Evolutionary conservation across 2,113 vertebrate species (phyloP).

Genomic region (Thunnus thynnus): DNA sequence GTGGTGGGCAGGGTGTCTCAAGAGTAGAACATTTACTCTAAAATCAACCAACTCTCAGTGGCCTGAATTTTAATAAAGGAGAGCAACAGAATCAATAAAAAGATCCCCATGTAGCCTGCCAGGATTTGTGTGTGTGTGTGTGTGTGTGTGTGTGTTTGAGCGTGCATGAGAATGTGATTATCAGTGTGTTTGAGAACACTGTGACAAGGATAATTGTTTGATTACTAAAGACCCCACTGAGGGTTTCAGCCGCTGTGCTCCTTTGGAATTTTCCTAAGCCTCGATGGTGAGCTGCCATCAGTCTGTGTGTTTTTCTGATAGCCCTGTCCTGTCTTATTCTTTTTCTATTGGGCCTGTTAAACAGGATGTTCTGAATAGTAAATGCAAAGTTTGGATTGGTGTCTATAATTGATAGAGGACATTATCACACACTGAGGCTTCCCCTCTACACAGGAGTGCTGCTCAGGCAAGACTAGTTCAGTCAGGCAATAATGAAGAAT

Average conservation of each 20-base stretch:
- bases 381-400: conserved; percentile 36
- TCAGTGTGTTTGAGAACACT: conserved; percentile 69
- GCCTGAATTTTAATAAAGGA: conserved; percentile 53
- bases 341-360: conserved; percentile 26
- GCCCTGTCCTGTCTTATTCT: conserved; percentile 27
- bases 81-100: conserved; percentile 56
- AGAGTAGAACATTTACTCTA: conserved; percentile 65
- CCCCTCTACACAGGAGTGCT: neutral
- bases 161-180: conserved; percentile 54
- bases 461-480: conserved; percentile 7
- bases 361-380: conserved; percentile 39
- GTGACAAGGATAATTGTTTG: conserved; percentile 78
- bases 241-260: conserved; percentile 62
- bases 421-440: conserved; percentile 1
- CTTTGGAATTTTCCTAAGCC: conserved; percentile 63
- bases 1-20: conserved; percentile 32
- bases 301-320: conserved; percentile 50
- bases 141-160: conserved; percentile 20
- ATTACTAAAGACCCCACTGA: conserved; percentile 76
- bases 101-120: conserved; percentile 40
- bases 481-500: conserved; percentile 33
- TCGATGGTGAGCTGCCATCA: conserved; percentile 44
- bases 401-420: neutral
- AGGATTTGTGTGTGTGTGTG: conserved; percentile 45
- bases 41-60: conserved; percentile 62